Conservation (phyloP, 2,888 invertebrate genomes). For the Xiphydria camelus region DNA sequence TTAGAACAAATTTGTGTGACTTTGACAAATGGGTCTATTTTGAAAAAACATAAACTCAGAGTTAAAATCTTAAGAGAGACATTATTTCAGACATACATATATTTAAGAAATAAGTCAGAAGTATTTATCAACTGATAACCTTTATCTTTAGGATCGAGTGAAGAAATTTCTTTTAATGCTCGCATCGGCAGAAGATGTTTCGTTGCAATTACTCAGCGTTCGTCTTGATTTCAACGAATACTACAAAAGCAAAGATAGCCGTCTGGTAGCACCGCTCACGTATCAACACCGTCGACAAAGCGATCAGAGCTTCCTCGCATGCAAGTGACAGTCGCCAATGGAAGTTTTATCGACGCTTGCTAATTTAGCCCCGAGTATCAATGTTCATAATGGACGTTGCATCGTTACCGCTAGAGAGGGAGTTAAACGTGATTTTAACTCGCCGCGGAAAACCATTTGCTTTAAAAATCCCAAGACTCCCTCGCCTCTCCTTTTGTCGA, state of each 20-base stretch:
- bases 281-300: constrained; percentile 54
- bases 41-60: too few species aligned
- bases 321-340: constrained; percentile 42
- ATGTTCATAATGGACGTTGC: too few species aligned
- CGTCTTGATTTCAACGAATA: constrained; percentile 94
- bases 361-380: neutral
- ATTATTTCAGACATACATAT: too few species aligned
- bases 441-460: neutral
- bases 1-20: too few species aligned
- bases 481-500: constrained; percentile 9
- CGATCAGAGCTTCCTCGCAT: constrained; percentile 42
- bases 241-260: constrained; percentile 82
- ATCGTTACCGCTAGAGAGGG: neutral
- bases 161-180: constrained; percentile 83
- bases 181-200: constrained; percentile 81
- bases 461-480: neutral
- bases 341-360: constrained; percentile 1
- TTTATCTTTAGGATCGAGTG: constrained; percentile 71
- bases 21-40: too few species aligned
- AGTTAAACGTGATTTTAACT: neutral
- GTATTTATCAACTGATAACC: too few species aligned
- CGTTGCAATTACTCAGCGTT: constrained; percentile 86
- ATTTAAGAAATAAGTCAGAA: too few species aligned
- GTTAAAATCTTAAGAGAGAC: too few species aligned
- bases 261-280: constrained; percentile 67